phyloP scores from a whole-genome alignment of 1,140 invertebrate genomes.

The Pomacea maculata region DNA sequence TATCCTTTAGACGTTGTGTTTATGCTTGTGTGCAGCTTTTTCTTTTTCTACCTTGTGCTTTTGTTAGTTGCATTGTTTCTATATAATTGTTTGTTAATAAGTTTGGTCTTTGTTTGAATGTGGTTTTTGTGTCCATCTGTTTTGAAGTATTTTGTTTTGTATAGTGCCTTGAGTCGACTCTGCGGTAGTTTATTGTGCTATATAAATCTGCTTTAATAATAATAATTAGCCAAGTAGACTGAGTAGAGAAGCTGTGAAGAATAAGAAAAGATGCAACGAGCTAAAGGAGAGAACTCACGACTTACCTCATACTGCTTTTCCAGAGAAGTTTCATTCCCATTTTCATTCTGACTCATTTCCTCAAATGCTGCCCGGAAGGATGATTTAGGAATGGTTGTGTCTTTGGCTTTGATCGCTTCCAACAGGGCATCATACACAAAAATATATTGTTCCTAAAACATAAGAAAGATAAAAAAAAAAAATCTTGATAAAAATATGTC shows the following conservation, averaged over 20 bases:
- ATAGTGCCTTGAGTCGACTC: too few species aligned
- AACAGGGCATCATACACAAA: conserved; percentile 95
- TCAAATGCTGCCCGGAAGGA: conserved; percentile 43
- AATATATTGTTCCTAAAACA: conserved; percentile 90
- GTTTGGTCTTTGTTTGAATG: too few species aligned
- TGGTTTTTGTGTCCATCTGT: too few species aligned
- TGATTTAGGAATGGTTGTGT: conserved; percentile 73
- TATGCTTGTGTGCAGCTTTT: too few species aligned
- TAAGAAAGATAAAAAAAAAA: neutral
- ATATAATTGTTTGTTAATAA: too few species aligned
- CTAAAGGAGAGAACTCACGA: neutral
- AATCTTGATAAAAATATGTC: too few species aligned
- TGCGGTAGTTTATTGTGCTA: too few species aligned
- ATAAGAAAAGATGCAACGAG: neutral
- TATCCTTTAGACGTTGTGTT: too few species aligned
- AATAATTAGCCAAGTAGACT: neutral
- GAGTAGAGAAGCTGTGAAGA: neutral
- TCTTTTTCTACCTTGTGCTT: too few species aligned
- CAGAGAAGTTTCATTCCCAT: conserved; percentile 32
- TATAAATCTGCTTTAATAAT: too few species aligned
- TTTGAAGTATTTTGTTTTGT: too few species aligned
- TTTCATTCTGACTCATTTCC: conserved; percentile 35
- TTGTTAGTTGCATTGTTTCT: too few species aligned
- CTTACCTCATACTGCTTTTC: conserved; percentile 53
- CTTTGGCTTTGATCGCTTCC: conserved; percentile 91